Base-by-base conservation (phyloP, 2,888 invertebrate genomes). In the Liposcelis brunnea region DNA sequence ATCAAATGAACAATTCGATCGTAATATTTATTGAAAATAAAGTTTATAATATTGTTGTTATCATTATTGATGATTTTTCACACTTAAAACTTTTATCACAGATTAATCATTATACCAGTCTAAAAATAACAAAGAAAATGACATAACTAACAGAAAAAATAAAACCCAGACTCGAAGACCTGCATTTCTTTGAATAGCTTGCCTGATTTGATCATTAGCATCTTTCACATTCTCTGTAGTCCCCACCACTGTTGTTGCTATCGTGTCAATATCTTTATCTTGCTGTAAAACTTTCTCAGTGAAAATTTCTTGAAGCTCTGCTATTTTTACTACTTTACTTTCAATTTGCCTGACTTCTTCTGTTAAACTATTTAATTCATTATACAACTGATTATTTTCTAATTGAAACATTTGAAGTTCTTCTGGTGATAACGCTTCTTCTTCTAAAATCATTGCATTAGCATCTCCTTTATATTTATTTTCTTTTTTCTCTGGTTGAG, bases 111-210 rank as follows among this genome's bases (percentile, higher is more conserved):
- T 97, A 63, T 97, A 98, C 97, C 97, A 98, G 68, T 98, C 95
- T 44, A 98, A 71, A 64, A 98, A 98, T 8, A 98, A 68, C 44
- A 98, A 68, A 15, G 93, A 85, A 61, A 97, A 91, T 33, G 95
- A 91, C 77, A 95, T 83, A 33, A 97, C 91, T 53, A 97, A 67
- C 45, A 98, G 68, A 61, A 95, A 94, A 66, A 98, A 97, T 21
- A 98, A 67, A 46, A 95, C 79, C 74, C 89, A 94, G 11, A 93
- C 90, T 54, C 97, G 71, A 33, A 95, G 74, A 1, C 94, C 90
- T 1, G 97, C 97, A 64, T 94, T 94, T 51, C 93, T 78, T 64
- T 94, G 91, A 57, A 98, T 95, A 1, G 97, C 95, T 66, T 94
- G 86, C 52, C 93, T 73, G 44, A 98, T 89, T 65, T 95, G 93